These are phyloP conservation scores for Drosophila yakuba DNA, from an alignment of 1,140 invertebrate genomes.

Conservation along the genomic window DNA sequence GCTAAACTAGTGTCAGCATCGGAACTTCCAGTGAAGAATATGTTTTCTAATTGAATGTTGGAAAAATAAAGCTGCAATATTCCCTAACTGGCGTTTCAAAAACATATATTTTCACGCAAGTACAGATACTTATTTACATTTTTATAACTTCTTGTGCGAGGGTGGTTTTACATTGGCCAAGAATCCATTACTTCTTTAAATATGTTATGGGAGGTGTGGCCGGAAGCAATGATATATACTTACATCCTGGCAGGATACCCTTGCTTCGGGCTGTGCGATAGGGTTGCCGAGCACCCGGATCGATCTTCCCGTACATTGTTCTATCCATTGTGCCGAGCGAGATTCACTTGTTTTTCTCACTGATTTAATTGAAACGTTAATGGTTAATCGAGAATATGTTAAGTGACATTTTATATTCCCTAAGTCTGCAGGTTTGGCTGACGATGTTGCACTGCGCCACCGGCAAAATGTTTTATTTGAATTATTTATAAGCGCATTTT, in stretches of 20 bases:
- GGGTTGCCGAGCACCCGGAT: slow-evolving; percentile 91
- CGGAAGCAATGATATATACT: slow-evolving; percentile 85
- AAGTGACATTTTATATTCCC: slow-evolving; percentile 19
- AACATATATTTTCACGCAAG: too few species aligned
- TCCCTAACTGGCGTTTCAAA: too few species aligned
- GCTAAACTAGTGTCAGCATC: not conserved
- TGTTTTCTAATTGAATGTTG: not conserved
- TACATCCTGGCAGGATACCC: slow-evolving; percentile 93
- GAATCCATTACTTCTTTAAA: too few species aligned
- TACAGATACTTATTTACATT: too few species aligned
- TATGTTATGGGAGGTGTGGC: too few species aligned
- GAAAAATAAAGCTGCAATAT: not conserved
- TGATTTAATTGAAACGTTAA: slow-evolving; percentile 35
- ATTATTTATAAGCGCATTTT: slow-evolving; percentile 80
- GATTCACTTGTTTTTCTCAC: slow-evolving; percentile 27
- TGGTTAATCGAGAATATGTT: slow-evolving; percentile 27
- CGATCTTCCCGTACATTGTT: slow-evolving; percentile 93
- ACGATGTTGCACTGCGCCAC: slow-evolving; percentile 19
- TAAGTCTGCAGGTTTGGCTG: slow-evolving; percentile 12
- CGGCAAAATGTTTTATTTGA: slow-evolving; percentile 47
- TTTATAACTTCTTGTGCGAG: too few species aligned
- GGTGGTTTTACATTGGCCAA: too few species aligned
- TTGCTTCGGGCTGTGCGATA: slow-evolving; percentile 91
- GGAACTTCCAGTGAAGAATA: not conserved
- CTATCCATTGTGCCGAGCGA: slow-evolving; percentile 88